These are phyloP conservation scores for Hucho hucho DNA, from an alignment of 2,113 vertebrate species.

Conservation along the genomic window DNA sequence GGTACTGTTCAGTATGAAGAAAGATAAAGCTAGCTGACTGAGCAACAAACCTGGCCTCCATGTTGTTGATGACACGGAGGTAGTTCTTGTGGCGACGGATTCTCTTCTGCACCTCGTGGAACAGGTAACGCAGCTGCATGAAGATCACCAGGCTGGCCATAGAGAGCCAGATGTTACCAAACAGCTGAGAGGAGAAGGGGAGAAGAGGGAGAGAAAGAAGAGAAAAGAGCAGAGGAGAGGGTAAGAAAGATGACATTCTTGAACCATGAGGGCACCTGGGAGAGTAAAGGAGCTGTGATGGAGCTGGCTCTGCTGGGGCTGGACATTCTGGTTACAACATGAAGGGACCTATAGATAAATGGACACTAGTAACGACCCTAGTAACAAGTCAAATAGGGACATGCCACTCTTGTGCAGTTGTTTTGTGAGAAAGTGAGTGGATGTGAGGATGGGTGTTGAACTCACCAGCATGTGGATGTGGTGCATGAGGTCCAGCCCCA, in stretches of 20 bases:
- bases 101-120: conserved; percentile 92
- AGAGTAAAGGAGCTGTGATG: no score
- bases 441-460: neutral
- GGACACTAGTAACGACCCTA: no score
- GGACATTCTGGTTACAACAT: neutral
- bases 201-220: neutral
- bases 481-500: conserved; percentile 93
- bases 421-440: no score
- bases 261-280: no score
- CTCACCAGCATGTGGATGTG: conserved; percentile 98
- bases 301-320: no score
- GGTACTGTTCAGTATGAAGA: neutral
- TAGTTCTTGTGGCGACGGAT: conserved; percentile 96
- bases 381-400: no score
- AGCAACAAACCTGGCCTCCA: conserved; percentile 87
- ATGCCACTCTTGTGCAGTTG: no score
- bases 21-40: neutral
- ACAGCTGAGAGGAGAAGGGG: conserved; percentile 76
- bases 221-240: neutral
- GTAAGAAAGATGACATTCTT: no score
- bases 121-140: conserved; percentile 97
- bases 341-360: no score
- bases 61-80: conserved; percentile 93
- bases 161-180: conserved; percentile 97
- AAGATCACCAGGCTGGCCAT: conserved; percentile 99